These are phyloP conservation scores for Silurus meridionalis DNA, from an alignment of 2,113 vertebrate species.

Conservation along the genomic window DNA sequence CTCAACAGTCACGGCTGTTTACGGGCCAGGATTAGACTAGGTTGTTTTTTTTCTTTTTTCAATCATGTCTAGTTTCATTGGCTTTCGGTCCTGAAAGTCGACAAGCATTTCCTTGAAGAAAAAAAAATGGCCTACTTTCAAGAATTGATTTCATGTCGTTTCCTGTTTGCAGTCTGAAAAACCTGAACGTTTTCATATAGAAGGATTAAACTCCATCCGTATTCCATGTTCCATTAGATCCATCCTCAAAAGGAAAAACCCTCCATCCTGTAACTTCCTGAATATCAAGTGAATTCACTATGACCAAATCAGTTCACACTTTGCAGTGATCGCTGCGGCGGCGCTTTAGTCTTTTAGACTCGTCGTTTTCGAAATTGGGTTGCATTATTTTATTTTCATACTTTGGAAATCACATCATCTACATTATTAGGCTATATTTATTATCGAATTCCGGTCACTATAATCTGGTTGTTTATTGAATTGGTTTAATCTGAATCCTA, in stretches of 20 bases:
- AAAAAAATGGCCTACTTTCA: constrained; percentile 12
- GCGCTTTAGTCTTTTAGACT: neutral
- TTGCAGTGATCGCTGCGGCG: neutral
- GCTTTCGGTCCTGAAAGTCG: constrained; percentile 28
- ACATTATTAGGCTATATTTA: neutral
- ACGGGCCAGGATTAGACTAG: constrained; percentile 40
- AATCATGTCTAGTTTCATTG: constrained; percentile 37
- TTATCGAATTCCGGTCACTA: neutral
- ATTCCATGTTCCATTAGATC: neutral
- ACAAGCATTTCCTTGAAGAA: constrained; percentile 25
- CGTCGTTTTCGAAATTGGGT: neutral
- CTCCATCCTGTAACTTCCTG: no score
- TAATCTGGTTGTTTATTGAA: neutral
- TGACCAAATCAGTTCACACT: no score
- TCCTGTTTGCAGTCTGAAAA: neutral
- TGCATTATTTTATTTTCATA: neutral
- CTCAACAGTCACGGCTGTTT: constrained; percentile 20
- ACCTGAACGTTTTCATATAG: neutral
- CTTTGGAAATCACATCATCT: neutral
- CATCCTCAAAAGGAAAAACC: neutral
- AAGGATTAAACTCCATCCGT: neutral
- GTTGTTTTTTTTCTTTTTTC: constrained; percentile 7
- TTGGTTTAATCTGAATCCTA: neutral
- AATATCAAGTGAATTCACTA: no score
- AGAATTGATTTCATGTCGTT: constrained; percentile 14